Evolutionary conservation across 2,888 invertebrate species (phyloP).

Genomic region (Elysia crispata): DNA sequence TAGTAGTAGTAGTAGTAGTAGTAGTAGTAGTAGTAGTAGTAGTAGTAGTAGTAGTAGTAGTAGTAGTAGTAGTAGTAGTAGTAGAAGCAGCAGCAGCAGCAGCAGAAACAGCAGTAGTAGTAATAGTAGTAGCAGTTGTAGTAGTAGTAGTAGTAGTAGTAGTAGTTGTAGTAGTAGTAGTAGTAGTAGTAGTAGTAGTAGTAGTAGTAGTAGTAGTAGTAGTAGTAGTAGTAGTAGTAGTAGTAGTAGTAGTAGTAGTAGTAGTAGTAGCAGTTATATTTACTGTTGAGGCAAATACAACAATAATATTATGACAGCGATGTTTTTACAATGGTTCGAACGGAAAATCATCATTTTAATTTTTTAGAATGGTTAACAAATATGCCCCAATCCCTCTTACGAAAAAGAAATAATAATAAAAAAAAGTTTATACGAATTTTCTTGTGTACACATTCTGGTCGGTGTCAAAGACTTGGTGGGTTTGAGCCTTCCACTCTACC

Average conservation of each 20-base stretch:
- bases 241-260: too few species aligned
- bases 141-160: slow-evolving; percentile 19
- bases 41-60: background rate
- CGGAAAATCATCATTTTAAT: too few species aligned
- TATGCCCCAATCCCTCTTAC: too few species aligned
- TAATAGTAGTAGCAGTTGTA: background rate
- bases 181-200: slow-evolving; percentile 19
- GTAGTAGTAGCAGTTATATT: background rate
- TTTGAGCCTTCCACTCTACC: too few species aligned
- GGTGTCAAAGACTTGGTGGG: too few species aligned
- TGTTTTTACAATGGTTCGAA: too few species aligned
- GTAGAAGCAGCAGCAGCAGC: too few species aligned
- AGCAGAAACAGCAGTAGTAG: background rate
- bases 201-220: slow-evolving; percentile 19
- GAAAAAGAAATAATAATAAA: too few species aligned
- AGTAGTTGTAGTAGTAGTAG: slow-evolving; percentile 14
- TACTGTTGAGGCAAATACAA: background rate
- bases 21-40: slow-evolving; percentile 1
- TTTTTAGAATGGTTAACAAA: too few species aligned
- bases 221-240: slow-evolving; percentile 1
- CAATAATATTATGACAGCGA: too few species aligned
- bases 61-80: background rate
- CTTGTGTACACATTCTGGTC: too few species aligned
- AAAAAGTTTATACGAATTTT: too few species aligned
- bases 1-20: background rate